These are phyloP conservation scores for Apodemus agrarius DNA, from an alignment of 2,797 vertebrate species.

Conservation along the genomic window DNA sequence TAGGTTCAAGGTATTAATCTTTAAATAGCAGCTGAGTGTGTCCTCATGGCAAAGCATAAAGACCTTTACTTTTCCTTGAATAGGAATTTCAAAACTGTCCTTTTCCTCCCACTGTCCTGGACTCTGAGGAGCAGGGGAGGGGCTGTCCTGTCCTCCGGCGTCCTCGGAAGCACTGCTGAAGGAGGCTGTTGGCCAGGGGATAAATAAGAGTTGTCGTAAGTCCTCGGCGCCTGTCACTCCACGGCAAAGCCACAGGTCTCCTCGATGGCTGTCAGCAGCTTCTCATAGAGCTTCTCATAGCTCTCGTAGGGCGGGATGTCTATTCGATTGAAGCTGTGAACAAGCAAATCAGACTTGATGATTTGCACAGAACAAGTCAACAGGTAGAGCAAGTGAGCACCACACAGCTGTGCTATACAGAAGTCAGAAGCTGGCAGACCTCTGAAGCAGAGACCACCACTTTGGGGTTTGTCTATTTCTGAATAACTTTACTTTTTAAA, in stretches of 20 bases:
- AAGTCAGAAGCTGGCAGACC: neutral
- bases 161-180: constrained; percentile 86
- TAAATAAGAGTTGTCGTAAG: constrained; percentile 85
- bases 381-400: neutral
- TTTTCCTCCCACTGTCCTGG: constrained; percentile 89
- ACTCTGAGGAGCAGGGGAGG: constrained; percentile 78
- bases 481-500: constrained; percentile 36
- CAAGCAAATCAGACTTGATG: constrained; percentile 70
- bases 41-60: constrained; percentile 88
- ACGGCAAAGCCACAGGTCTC: constrained; percentile 98
- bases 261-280: constrained; percentile 97
- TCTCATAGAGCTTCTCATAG: constrained; percentile 98
- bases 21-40: constrained; percentile 92
- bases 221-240: constrained; percentile 89
- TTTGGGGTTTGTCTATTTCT: neutral
- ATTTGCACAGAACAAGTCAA: constrained; percentile 12
- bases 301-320: constrained; percentile 99
- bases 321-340: constrained; percentile 96
- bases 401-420: neutral
- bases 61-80: constrained; percentile 87
- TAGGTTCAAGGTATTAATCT: constrained; percentile 90
- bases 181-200: constrained; percentile 83
- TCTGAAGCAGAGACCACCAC: neutral
- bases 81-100: constrained; percentile 87
- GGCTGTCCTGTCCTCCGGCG: constrained; percentile 86